These are phyloP conservation scores for Euzophera pinguis DNA, from an alignment of 2,888 invertebrate species.

Conservation along the genomic window DNA sequence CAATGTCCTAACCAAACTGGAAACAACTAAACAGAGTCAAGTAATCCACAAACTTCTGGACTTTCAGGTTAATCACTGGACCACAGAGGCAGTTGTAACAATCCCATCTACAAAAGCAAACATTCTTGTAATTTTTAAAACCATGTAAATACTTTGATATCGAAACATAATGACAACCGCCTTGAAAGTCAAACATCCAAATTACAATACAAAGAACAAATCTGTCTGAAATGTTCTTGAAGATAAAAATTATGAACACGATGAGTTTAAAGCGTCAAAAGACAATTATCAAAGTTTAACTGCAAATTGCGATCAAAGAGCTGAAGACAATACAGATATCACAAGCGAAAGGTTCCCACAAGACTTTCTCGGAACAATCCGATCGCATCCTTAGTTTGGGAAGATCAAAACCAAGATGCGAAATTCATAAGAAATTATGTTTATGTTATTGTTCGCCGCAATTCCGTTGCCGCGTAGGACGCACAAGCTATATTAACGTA, in stretches of 20 bases:
- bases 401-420: not conserved
- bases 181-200: no score
- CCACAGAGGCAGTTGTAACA: no score
- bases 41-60: no score
- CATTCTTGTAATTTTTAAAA: no score
- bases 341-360: slow-evolving; percentile 4
- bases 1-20: no score
- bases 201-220: no score
- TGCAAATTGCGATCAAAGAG: not conserved
- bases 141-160: no score
- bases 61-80: no score
- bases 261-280: not conserved
- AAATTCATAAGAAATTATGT: not conserved
- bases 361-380: slow-evolving; percentile 6
- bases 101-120: not conserved
- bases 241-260: not conserved
- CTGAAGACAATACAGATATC: not conserved
- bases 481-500: not conserved
- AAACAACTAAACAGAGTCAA: no score
- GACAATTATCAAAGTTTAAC: not conserved
- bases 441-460: not conserved
- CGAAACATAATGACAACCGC: no score
- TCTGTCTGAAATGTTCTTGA: no score
- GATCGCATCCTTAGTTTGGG: slow-evolving; percentile 7
- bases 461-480: not conserved